A percentile compares a stretch with the other conserved stretches of the same genome.
Conservation (phyloP, 2,888 invertebrate genomes). For the Autographa gamma region DNA sequence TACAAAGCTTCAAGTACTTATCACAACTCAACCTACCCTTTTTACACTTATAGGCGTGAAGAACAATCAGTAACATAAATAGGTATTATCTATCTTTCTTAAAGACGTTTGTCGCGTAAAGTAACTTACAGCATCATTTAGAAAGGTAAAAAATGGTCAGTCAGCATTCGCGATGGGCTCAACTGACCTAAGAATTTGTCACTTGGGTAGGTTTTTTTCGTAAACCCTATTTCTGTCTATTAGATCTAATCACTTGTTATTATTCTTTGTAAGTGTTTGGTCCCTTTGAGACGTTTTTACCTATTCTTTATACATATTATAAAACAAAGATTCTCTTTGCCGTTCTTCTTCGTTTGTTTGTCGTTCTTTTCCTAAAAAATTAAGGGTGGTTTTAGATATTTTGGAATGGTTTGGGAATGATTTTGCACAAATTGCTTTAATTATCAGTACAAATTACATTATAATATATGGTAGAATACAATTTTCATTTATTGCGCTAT, state of each 20-base stretch:
- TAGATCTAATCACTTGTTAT: slow-evolving; percentile 4
- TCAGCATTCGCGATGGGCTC: background rate
- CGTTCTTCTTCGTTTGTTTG: too few species aligned
- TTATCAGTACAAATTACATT: too few species aligned
- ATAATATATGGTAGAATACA: too few species aligned
- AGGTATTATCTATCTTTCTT: slow-evolving; percentile 1
- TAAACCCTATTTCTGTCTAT: slow-evolving; percentile 4
- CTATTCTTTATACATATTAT: background rate
- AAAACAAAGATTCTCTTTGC: background rate
- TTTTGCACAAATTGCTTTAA: too few species aligned
- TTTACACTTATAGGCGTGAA: background rate
- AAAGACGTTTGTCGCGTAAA: background rate
- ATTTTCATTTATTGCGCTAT: too few species aligned
- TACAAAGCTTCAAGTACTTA: background rate
- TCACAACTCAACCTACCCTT: background rate
- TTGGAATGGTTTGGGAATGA: too few species aligned
- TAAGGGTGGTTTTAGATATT: too few species aligned
- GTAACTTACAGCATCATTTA: slow-evolving; percentile 1
- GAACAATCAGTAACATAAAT: slow-evolving; percentile 1
- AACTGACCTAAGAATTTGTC: slow-evolving; percentile 4
- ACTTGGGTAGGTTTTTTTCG: background rate
- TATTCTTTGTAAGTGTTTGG: background rate
- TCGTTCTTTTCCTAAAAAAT: too few species aligned
- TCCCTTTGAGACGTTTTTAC: background rate
- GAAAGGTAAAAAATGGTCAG: background rate